A percentile compares a stretch with the other conserved stretches of the same genome.
These are phyloP conservation scores for Numenius arquata DNA, from an alignment of 2,113 vertebrate species.

Conservation along the genomic window DNA sequence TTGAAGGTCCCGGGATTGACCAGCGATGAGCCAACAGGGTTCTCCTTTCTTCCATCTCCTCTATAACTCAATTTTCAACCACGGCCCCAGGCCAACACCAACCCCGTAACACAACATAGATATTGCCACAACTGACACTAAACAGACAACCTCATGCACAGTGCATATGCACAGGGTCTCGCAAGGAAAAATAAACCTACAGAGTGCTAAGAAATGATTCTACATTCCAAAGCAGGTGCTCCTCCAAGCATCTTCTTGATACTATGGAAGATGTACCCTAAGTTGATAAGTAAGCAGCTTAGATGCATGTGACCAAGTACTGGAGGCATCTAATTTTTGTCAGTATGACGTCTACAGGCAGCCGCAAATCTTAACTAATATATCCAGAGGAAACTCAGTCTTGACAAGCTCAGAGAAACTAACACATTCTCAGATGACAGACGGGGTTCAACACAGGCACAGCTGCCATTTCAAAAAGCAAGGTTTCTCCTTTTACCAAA, in stretches of 20 bases:
- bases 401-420: not conserved
- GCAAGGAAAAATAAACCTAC: not conserved
- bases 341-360: not conserved
- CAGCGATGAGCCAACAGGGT: fast-evolving
- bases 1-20: not conserved
- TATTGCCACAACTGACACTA: fast-evolving
- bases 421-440: not conserved
- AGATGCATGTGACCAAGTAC: not conserved
- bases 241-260: not conserved
- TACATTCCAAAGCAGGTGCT: not conserved
- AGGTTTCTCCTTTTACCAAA: not conserved
- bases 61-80: not conserved
- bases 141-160: not conserved
- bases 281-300: not conserved
- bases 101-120: not conserved
- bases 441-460: not conserved
- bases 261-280: not conserved
- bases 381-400: not conserved
- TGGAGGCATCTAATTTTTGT: not conserved
- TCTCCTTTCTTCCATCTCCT: not conserved
- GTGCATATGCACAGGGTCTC: fast-evolving
- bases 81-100: not conserved
- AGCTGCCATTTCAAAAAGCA: not conserved
- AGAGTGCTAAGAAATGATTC: not conserved
- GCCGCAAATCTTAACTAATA: not conserved